These are phyloP conservation scores for Etia nguti DNA, from an alignment of 2,113 vertebrate species.

Conservation along the genomic window DNA sequence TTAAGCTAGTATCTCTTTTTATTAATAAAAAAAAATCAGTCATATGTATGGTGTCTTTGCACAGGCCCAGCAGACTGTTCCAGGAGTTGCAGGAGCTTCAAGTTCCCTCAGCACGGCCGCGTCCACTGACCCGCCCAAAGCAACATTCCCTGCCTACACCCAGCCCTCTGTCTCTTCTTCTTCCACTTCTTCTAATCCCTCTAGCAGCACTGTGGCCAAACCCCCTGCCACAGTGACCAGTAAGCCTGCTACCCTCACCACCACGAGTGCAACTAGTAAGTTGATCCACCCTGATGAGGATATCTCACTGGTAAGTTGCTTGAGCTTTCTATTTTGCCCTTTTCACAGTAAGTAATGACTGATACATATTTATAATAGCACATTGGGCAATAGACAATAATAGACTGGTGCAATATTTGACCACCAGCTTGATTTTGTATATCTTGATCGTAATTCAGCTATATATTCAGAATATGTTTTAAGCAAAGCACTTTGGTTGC, in stretches of 20 bases:
- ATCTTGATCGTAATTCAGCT: background rate
- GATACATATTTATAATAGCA: slow-evolving; percentile 35
- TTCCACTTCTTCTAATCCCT: slow-evolving; percentile 87
- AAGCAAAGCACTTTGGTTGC: background rate
- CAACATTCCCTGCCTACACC: slow-evolving; percentile 97
- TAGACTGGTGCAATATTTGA: background rate
- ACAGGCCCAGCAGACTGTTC: slow-evolving; percentile 88
- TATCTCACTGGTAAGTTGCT: slow-evolving; percentile 98
- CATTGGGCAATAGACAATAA: background rate
- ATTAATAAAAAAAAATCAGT: background rate
- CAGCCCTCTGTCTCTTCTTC: slow-evolving; percentile 88
- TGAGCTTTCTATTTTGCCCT: slow-evolving; percentile 68
- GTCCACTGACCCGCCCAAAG: slow-evolving; percentile 89
- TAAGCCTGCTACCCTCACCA: slow-evolving; percentile 97
- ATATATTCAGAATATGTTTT: background rate
- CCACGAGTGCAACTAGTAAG: slow-evolving; percentile 99
- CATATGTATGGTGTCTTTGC: slow-evolving; percentile 25
- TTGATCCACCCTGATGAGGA: slow-evolving; percentile 99
- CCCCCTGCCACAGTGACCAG: slow-evolving; percentile 90
- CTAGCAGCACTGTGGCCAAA: slow-evolving; percentile 93
- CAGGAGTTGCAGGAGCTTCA: slow-evolving; percentile 82
- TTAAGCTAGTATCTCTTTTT: background rate
- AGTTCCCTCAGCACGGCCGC: slow-evolving; percentile 83
- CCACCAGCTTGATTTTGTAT: background rate
- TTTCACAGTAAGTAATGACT: slow-evolving; percentile 80